phyloP scores from a whole-genome alignment of 1,140 invertebrate genomes.

The Drosophila tropicalis region DNA sequence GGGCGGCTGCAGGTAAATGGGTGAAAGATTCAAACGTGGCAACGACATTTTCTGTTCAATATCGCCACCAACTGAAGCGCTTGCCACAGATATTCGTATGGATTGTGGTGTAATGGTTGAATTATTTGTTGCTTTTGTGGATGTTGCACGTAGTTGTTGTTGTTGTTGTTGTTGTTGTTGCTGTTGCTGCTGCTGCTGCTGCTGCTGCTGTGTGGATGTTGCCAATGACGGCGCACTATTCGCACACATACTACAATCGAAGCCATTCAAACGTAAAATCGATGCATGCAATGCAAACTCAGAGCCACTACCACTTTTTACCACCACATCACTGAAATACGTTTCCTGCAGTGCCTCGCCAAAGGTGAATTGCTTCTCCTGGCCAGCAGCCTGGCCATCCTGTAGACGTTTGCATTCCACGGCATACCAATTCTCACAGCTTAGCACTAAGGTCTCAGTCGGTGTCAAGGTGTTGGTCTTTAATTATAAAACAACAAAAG shows the following conservation, averaged over 20 bases:
- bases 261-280: conserved; percentile 85
- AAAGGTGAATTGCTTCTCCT: conserved; percentile 84
- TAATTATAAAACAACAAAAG: not conserved
- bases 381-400: conserved; percentile 81
- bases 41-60: conserved; percentile 48
- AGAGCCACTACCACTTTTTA: conserved; percentile 80
- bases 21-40: conserved; percentile 69
- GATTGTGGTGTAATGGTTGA: conserved; percentile 43
- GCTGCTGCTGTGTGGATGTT: conserved; percentile 3
- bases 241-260: conserved; percentile 84
- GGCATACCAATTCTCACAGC: conserved; percentile 87
- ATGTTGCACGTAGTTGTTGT: not conserved
- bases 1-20: conserved; percentile 72
- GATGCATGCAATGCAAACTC: conserved; percentile 86
- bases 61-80: conserved; percentile 12
- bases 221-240: conserved; percentile 28
- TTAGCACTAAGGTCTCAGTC: conserved; percentile 85
- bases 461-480: conserved; percentile 84
- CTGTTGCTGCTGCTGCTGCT: not conserved
- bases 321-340: conserved; percentile 86
- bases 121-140: conserved; percentile 27
- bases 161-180: not conserved
- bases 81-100: conserved; percentile 61
- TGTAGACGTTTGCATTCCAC: conserved; percentile 86
- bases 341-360: conserved; percentile 87